A percentile compares a stretch with the other conserved stretches of the same genome.
Conservation (phyloP, 2,797 vertebrate species). For the Gymnoscopelus braueri region DNA sequence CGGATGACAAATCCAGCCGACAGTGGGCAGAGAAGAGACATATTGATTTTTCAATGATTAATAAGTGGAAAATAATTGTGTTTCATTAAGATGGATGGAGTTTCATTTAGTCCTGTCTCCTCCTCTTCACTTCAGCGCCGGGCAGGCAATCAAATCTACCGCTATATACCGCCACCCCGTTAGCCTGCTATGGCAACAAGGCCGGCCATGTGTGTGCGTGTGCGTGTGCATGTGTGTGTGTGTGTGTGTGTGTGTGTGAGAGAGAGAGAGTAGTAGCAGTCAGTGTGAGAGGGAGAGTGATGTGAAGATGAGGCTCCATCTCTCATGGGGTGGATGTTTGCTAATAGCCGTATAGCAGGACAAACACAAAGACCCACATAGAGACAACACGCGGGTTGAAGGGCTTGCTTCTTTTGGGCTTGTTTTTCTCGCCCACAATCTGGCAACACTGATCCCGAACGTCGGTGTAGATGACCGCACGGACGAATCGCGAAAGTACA, state of each 20-base stretch:
- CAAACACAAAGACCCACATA: slow-evolving; percentile 45
- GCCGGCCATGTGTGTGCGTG: slow-evolving; percentile 68
- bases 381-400: no score
- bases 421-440: no score
- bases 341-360: slow-evolving; percentile 41
- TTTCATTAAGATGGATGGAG: slow-evolving; percentile 99
- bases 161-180: slow-evolving; percentile 82
- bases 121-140: slow-evolving; percentile 95
- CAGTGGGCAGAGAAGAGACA: slow-evolving; percentile 95
- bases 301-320: slow-evolving; percentile 63
- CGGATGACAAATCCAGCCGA: slow-evolving; percentile 97
- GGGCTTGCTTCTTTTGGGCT: no score
- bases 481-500: no score
- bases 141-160: slow-evolving; percentile 96
- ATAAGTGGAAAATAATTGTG: slow-evolving; percentile 99
- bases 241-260: slow-evolving; percentile 9
- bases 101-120: slow-evolving; percentile 99
- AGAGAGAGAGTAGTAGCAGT: slow-evolving; percentile 7
- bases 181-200: slow-evolving; percentile 97
- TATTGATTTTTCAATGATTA: slow-evolving; percentile 99
- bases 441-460: no score
- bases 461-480: no score
- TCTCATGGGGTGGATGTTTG: slow-evolving; percentile 57
- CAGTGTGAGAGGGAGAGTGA: slow-evolving; percentile 46
- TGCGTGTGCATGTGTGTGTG: slow-evolving; percentile 27